A percentile compares a stretch with the other conserved stretches of the same genome.
phyloP scores from a whole-genome alignment of 2,797 vertebrate species.

The Octomys mimax region DNA sequence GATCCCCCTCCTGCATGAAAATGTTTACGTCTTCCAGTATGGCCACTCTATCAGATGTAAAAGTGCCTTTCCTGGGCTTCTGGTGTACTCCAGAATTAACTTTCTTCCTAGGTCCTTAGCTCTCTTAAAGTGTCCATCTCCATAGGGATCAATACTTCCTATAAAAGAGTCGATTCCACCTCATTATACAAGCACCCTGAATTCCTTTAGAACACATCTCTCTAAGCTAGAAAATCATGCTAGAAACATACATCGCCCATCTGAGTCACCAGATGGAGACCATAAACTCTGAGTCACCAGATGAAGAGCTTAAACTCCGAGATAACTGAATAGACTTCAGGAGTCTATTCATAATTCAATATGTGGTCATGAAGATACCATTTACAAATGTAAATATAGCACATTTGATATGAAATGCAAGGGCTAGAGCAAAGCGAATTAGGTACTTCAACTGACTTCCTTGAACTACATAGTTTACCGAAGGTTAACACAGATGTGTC shows the following conservation, averaged over 20 bases:
- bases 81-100: background rate
- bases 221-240: background rate
- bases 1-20: background rate
- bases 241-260: constrained; percentile 31
- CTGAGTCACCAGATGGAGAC: constrained; percentile 57
- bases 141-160: background rate
- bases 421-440: constrained; percentile 30
- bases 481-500: background rate
- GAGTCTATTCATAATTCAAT: constrained; percentile 70
- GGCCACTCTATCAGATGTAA: constrained; percentile 20
- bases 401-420: constrained; percentile 59
- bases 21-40: constrained; percentile 45
- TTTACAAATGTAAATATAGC: constrained; percentile 40
- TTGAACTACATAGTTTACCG: constrained; percentile 38
- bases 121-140: constrained; percentile 49
- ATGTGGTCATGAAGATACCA: constrained; percentile 38
- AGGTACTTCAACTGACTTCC: constrained; percentile 23
- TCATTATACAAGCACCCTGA: background rate
- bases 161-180: background rate
- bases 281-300: constrained; percentile 53
- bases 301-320: constrained; percentile 63
- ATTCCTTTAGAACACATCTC: constrained; percentile 30
- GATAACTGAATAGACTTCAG: constrained; percentile 64
- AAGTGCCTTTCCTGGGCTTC: background rate
- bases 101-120: background rate